These are phyloP conservation scores for Meda fulgida DNA, from an alignment of 2,797 vertebrate genomes.

Conservation along the genomic window DNA sequence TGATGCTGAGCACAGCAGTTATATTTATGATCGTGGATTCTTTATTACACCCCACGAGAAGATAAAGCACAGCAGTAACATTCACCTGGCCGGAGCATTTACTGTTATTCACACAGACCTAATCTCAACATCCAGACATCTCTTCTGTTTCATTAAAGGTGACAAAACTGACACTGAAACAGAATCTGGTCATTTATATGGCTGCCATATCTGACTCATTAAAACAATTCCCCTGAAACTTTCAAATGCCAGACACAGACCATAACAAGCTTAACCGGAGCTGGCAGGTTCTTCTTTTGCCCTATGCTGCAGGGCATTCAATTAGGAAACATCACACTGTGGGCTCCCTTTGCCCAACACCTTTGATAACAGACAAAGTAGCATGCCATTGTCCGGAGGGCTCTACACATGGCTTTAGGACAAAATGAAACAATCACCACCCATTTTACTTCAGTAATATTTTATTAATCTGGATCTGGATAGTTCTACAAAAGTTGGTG, in stretches of 20 bases:
- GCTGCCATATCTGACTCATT: slow-evolving; percentile 32
- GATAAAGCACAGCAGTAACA: slow-evolving; percentile 5
- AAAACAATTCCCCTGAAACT: not conserved
- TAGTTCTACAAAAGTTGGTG: not conserved
- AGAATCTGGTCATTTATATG: slow-evolving; percentile 1
- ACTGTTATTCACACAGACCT: slow-evolving; percentile 7
- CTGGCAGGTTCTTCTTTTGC: slow-evolving; percentile 20
- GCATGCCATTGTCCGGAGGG: not conserved
- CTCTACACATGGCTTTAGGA: not conserved
- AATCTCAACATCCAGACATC: not conserved
- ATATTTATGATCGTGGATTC: slow-evolving; percentile 41
- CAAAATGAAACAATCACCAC: not conserved
- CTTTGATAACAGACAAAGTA: not conserved
- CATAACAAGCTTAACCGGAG: slow-evolving; percentile 34
- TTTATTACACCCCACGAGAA: slow-evolving; percentile 11
- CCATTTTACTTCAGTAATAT: slow-evolving; percentile 1
- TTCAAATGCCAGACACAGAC: slow-evolving; percentile 17
- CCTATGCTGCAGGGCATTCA: slow-evolving; percentile 1
- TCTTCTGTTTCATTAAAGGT: not conserved
- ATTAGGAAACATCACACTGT: slow-evolving; percentile 24
- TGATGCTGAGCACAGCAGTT: slow-evolving; percentile 55
- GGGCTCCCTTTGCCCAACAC: not conserved
- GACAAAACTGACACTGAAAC: not conserved
- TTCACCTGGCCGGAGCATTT: slow-evolving; percentile 21
- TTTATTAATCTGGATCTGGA: not conserved